These are phyloP conservation scores for Nothura maculosa DNA, from an alignment of 2,797 vertebrate species.

Conservation along the genomic window DNA sequence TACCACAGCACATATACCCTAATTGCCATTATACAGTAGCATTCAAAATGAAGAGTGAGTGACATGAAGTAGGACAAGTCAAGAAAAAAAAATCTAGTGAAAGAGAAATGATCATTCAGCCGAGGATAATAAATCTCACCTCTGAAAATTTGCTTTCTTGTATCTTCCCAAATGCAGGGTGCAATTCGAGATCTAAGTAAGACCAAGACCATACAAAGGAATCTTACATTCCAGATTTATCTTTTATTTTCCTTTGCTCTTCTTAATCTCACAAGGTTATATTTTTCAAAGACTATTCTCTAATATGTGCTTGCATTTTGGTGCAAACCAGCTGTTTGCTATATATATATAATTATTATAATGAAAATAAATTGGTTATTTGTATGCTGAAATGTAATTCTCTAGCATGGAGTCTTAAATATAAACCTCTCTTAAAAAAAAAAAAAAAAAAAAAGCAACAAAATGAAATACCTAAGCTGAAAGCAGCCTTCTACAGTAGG, in stretches of 20 bases:
- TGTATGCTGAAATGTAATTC: neutral
- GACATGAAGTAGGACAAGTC: neutral
- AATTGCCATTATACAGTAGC: neutral
- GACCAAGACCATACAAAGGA: neutral
- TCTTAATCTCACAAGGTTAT: neutral
- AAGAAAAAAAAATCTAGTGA: conserved; percentile 12
- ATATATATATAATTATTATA: neutral
- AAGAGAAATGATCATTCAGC: conserved; percentile 14
- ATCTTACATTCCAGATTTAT: neutral
- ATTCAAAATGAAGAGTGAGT: neutral
- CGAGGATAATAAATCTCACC: neutral
- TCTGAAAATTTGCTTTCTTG: neutral
- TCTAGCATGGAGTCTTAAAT: neutral
- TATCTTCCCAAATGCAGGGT: neutral
- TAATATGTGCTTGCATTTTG: neutral
- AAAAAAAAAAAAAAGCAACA: neutral
- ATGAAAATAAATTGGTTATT: neutral
- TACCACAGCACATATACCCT: neutral
- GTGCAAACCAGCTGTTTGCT: neutral
- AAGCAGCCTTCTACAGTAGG: neutral
- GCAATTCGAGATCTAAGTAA: neutral
- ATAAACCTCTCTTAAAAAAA: neutral
- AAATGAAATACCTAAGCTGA: neutral
- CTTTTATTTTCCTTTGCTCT: neutral
- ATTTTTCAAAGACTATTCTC: neutral